Conservation (phyloP, 2,113 vertebrate species). For the Phainopepla nitens region DNA sequence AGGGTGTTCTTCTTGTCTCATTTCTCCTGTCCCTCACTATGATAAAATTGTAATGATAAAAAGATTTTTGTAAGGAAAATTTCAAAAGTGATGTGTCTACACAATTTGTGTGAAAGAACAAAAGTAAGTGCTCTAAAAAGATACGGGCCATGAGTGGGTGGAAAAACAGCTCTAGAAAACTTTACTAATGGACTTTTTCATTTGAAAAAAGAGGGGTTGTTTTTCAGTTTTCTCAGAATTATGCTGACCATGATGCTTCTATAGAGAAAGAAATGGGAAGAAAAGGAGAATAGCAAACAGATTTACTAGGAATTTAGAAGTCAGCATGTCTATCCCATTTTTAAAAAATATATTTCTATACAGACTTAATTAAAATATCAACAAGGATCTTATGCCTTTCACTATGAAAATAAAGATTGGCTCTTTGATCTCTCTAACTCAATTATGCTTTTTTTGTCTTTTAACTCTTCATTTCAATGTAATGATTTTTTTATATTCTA, state of each 20-base stretch:
- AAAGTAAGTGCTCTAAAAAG: neutral
- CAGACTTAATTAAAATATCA: neutral
- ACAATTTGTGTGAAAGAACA: neutral
- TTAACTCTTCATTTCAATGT: neutral
- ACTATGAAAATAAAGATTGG: neutral
- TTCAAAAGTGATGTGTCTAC: neutral
- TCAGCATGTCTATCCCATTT: neutral
- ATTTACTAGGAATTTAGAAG: neutral
- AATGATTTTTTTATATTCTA: neutral
- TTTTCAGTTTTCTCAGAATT: neutral
- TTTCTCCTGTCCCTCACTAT: neutral
- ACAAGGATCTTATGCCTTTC: neutral
- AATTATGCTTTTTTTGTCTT: neutral
- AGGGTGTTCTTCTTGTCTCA: neutral
- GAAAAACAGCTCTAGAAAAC: neutral
- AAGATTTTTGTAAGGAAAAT: neutral
- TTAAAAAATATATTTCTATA: neutral
- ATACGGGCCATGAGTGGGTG: accelerated
- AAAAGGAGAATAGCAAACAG: neutral
- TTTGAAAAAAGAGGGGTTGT: accelerated
- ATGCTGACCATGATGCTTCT: neutral
- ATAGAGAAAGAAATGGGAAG: neutral
- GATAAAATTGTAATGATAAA: neutral
- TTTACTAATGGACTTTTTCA: neutral
- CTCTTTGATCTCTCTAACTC: neutral